Percentiles rank a stretch among this genome's conserved stretches.
These are phyloP conservation scores for Mirounga angustirostris DNA, from an alignment of 2,113 vertebrate genomes.

Conservation along the genomic window DNA sequence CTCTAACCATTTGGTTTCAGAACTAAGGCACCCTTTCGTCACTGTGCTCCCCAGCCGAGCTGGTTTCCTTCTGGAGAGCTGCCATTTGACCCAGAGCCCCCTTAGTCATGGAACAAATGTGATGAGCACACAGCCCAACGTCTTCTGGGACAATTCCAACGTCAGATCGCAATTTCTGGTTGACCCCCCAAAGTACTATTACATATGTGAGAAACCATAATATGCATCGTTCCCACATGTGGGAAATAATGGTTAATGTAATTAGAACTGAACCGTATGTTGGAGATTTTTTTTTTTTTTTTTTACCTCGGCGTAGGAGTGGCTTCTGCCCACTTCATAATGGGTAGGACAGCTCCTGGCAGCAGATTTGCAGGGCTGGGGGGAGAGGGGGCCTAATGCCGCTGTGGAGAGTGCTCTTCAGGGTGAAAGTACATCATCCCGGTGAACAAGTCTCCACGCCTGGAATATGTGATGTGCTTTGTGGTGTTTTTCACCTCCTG, in stretches of 20 bases:
- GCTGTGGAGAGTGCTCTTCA: background rate
- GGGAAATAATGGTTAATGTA: background rate
- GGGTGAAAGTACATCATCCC: background rate
- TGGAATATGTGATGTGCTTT: background rate
- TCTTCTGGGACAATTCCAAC: background rate
- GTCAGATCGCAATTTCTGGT: background rate
- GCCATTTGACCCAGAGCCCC: background rate
- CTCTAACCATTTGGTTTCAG: background rate
- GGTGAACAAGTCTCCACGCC: background rate
- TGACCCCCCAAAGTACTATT: background rate
- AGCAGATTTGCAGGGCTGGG: background rate
- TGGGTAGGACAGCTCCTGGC: background rate
- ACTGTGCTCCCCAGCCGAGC: background rate
- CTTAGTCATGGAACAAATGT: background rate
- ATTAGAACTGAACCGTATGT: background rate
- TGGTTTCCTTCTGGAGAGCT: background rate
- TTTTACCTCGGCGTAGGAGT: background rate
- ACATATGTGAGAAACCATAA: background rate
- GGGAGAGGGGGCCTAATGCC: background rate
- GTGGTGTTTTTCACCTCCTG: background rate
- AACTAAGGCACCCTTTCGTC: background rate
- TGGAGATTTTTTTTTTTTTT: background rate
- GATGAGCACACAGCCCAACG: background rate
- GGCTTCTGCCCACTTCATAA: background rate
- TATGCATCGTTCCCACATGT: background rate